These are phyloP conservation scores for Rousettus madagascariensis DNA, from an alignment of 2,797 vertebrate genomes.

Conservation along the genomic window DNA sequence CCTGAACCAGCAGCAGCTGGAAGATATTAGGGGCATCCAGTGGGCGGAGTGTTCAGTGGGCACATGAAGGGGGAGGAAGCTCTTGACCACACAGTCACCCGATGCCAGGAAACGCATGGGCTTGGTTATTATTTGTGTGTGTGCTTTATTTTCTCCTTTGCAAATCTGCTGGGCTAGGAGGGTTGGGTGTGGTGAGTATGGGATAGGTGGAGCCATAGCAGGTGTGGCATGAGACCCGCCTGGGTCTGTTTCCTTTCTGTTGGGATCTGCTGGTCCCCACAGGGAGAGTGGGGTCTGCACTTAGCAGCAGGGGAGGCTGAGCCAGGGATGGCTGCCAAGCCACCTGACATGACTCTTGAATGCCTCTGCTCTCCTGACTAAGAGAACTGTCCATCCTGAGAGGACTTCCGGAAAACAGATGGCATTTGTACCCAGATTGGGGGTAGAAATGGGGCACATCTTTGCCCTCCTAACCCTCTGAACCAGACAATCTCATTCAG, in stretches of 20 bases:
- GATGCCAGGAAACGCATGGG: not conserved
- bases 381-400: not conserved
- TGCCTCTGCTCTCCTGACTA: not conserved
- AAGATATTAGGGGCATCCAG: not conserved
- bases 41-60: not conserved
- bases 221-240: not conserved
- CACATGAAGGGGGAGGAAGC: not conserved
- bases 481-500: rapidly evolving
- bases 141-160: slow-evolving; percentile 56
- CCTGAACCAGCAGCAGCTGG: not conserved
- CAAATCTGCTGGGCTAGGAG: not conserved
- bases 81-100: not conserved
- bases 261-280: not conserved
- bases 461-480: not conserved
- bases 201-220: not conserved
- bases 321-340: not conserved
- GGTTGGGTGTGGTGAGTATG: not conserved
- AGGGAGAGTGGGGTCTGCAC: not conserved
- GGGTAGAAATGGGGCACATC: rapidly evolving
- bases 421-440: rapidly evolving
- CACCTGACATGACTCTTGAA: not conserved
- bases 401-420: not conserved
- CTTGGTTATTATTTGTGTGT: not conserved
- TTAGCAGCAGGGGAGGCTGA: not conserved
- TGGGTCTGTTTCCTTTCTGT: not conserved